Evolutionary conservation across 2,113 vertebrate genomes (phyloP), one percentile per base, ranked within the genome.

Genomic region (Deroptyus accipitrinus): DNA sequence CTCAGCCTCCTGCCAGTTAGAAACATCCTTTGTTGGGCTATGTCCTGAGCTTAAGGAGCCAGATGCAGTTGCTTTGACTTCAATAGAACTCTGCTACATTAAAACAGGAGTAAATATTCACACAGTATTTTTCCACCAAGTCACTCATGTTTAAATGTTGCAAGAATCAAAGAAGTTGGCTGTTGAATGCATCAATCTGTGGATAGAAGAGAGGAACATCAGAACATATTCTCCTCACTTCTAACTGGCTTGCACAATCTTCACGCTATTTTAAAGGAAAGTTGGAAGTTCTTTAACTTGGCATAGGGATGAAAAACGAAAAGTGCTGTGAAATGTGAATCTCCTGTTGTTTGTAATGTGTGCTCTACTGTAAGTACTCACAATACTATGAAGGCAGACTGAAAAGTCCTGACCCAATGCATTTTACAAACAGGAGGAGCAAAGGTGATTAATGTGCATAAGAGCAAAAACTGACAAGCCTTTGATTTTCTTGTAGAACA

Each of bases 391-490:
- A 49, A 69, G 28, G 83, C 61, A 95, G 93, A 94, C 64, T 25
- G 88, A 10, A 78, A 94, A 93, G 69, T 79, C 92, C 69, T 88
- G 86, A 95, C 90, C 90, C 63, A 17, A 31, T 2, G 39, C 35
- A 48, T 92, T 94, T 91, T 79, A 82, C 5, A 31, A 95, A 69
- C 80, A 76, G 86, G 70, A 95, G 62, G 73, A 95, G 74, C 72
- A 97, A 94, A 95, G 85, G 90, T 95, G 95, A 96, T 95, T 84
- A 94, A 96, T 94, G 94, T 89, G 81, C 86, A 94, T 92, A 96
- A 97, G 82, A 87, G 80, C 69, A 94, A 95, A 94, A 91, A 73
- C 77, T 79, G 93, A 86, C 96, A 97, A 85, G 89, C 44, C 91
- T 88, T 87, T 95, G 95, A 91, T 95, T 92, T 96, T 91, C 85